Evolutionary conservation across 2,888 invertebrate species (phyloP), one percentile per base, ranked within the genome.

Genomic region (Lithosia quadra): DNA sequence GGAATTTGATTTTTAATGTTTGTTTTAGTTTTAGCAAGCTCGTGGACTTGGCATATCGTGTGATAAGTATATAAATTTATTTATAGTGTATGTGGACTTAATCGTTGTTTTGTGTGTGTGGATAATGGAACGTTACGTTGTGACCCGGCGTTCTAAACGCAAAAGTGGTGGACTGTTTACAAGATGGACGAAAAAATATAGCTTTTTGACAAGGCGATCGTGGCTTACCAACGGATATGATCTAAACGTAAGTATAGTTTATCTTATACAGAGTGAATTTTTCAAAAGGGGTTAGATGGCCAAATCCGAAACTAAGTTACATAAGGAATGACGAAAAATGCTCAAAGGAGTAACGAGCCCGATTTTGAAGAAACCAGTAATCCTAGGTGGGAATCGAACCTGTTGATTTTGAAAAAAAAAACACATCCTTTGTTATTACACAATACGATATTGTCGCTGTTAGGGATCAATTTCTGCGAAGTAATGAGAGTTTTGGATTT

Each of bases 161-260:
- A 92, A 88, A 76, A 89, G 80, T 75, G 92, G 91, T 79, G 93
- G 94, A 82, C 84, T 94, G 56, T 82, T 95, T 55, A 84, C 89
- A 0, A 89, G 86, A 81, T 95, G 94, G 93, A 86, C 89, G 63
- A 90, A 84, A 77, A 94, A 92, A 81, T 94, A 90, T 57, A 87
- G 88, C 67, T 84, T 91, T 67, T 84, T 94, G 74, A 88, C 82
- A 55, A 92, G 84, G 68, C 87, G 89, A 18, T 87, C 89, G 24
- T 94, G 94, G 94, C 82, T 92, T 53, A 91, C 88, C 53, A 92
- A 87, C 76, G 90, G 92, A 84, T 95, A 92, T 75, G 92, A 94
- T 83, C 88, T 95, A 72, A 90, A 92, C 74, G 94, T 94, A 76
- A 93, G 94, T 92, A n/a, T 49, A 49, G 49, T 0, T n/a, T 49